Conservation (phyloP, 2,797 vertebrate species). For the Helarctos malayanus region DNA sequence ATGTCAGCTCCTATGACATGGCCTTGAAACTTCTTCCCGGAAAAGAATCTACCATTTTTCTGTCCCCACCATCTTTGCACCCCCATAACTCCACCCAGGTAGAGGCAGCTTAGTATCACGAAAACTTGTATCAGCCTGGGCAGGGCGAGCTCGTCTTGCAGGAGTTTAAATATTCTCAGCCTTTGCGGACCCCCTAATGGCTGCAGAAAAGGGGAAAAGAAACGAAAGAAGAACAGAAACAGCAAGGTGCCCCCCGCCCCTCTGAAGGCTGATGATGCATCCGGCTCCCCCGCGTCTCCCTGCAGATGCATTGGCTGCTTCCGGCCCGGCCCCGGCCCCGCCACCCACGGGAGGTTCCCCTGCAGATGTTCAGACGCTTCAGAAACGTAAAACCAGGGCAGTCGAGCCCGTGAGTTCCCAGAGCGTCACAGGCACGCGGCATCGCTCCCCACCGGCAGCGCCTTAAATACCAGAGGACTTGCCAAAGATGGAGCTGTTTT, state of each 20-base stretch:
- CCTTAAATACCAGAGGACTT: constrained; percentile 59
- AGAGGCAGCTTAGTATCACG: background rate
- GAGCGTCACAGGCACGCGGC: constrained; percentile 22
- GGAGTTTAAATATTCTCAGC: background rate
- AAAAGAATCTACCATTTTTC: background rate
- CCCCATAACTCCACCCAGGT: background rate
- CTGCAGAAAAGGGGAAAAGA: background rate
- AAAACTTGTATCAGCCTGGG: background rate
- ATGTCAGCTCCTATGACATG: too few relatives aligned
- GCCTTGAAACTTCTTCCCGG: background rate
- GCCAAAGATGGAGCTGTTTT: constrained; percentile 17
- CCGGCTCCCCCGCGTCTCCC: background rate
- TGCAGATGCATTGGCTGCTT: background rate
- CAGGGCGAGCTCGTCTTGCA: background rate
- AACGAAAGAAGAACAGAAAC: background rate
- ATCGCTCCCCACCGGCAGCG: background rate
- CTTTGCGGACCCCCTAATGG: background rate
- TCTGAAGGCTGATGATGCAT: background rate
- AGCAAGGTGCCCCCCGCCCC: background rate
- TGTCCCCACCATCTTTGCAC: background rate
- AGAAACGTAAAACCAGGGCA: constrained; percentile 53
- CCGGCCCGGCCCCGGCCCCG: background rate
- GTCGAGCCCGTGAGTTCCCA: background rate
- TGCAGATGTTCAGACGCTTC: background rate
- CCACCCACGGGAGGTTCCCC: background rate